These are phyloP conservation scores for Geopemphigus sp. DNA, from an alignment of 1,140 invertebrate species.

Conservation along the genomic window DNA sequence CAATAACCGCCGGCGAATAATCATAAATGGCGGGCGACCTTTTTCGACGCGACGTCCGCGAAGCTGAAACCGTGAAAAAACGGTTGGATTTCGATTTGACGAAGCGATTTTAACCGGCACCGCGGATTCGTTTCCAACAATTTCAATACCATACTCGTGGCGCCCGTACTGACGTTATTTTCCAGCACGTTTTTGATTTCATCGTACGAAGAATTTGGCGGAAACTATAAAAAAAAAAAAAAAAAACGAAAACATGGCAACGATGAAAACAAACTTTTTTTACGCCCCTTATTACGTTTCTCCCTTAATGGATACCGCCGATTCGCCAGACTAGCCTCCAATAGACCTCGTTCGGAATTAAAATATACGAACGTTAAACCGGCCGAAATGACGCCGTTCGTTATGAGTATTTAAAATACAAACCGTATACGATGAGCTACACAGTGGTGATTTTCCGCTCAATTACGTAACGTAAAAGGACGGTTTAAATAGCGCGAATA, in stretches of 20 bases:
- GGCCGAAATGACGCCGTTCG: neutral
- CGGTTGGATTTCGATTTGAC: conserved; percentile 18
- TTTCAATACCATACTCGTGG: neutral
- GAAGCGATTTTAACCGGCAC: neutral
- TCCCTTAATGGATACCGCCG: too few relatives aligned
- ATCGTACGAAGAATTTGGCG: conserved; percentile 5
- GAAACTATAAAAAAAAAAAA: neutral
- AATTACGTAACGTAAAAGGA: neutral
- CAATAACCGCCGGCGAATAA: too few relatives aligned
- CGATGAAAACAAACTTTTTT: too few relatives aligned
- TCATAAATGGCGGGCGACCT: too few relatives aligned
- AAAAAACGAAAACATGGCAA: conserved; percentile 10
- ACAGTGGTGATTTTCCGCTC: neutral
- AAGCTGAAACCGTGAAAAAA: conserved; percentile 39
- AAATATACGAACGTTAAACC: conserved; percentile 2
- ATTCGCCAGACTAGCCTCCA: conserved; percentile 3
- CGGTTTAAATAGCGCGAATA: neutral
- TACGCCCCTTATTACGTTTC: too few relatives aligned
- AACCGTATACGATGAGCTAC: neutral
- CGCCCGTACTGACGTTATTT: neutral
- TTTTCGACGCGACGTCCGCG: conserved; percentile 18
- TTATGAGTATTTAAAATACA: neutral
- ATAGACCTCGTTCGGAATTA: conserved; percentile 20
- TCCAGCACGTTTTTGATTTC: neutral
- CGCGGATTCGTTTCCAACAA: conserved; percentile 22